These are phyloP conservation scores for Hydraecia micacea DNA, from an alignment of 2,888 invertebrate genomes.

Conservation along the genomic window DNA sequence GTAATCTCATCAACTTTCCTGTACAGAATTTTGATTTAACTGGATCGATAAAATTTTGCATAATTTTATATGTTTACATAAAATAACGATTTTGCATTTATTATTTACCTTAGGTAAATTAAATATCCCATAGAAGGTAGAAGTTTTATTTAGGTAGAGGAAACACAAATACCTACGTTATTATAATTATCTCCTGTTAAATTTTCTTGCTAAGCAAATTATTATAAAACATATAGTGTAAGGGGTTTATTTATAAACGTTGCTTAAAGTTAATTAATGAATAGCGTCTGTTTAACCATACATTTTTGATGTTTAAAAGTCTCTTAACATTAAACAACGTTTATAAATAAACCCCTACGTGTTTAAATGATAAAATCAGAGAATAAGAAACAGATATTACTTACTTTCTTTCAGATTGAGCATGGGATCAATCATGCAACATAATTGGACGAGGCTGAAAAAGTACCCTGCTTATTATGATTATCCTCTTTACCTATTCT, in stretches of 20 bases:
- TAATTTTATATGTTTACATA: neutral
- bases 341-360: too few species aligned
- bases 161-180: neutral
- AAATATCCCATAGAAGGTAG: neutral
- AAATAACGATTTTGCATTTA: neutral
- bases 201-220: neutral
- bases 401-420: neutral
- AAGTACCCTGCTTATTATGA: neutral
- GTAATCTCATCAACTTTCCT: conserved; percentile 59
- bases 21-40: conserved; percentile 44
- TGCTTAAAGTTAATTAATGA: too few species aligned
- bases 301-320: too few species aligned
- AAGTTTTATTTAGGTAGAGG: neutral
- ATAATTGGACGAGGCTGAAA: neutral
- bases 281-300: too few species aligned
- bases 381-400: neutral
- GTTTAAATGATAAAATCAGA: neutral
- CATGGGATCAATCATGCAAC: neutral
- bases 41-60: conserved; percentile 25
- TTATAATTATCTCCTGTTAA: neutral
- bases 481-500: too few species aligned
- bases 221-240: neutral
- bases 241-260: too few species aligned
- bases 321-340: too few species aligned
- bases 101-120: neutral